phyloP scores from a whole-genome alignment of 2,113 vertebrate genomes.

The Dicrurus megarhynchus region DNA sequence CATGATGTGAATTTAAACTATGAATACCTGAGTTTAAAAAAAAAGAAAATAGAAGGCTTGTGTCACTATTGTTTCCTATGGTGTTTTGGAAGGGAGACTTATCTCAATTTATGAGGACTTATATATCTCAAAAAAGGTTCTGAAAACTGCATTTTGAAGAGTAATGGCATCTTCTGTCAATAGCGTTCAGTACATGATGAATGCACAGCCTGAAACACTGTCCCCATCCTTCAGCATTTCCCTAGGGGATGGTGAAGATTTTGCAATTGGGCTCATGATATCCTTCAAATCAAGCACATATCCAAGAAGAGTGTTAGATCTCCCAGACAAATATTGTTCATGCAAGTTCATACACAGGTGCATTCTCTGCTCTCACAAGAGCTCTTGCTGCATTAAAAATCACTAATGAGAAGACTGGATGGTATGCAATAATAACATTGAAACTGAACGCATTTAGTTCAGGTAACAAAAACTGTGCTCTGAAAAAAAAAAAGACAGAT shows the following conservation, averaged over 20 bases:
- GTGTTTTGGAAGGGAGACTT: not conserved
- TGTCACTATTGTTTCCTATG: not conserved
- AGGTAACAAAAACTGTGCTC: not conserved
- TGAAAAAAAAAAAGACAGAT: not conserved
- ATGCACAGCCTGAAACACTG: not conserved
- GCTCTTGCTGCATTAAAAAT: not conserved
- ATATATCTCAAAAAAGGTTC: not conserved
- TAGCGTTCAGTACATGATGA: not conserved
- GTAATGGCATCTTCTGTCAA: not conserved
- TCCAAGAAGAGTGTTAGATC: not conserved
- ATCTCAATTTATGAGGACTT: not conserved
- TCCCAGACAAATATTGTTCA: not conserved
- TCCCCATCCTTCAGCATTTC: not conserved
- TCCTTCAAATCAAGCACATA: not conserved
- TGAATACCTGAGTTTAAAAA: not conserved
- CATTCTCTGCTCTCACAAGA: not conserved
- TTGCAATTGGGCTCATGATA: not conserved
- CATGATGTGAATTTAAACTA: not conserved
- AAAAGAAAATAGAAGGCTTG: not conserved
- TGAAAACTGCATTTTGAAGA: not conserved
- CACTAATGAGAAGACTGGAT: not conserved
- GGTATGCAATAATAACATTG: not conserved
- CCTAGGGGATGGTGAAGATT: not conserved
- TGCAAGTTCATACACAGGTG: not conserved
- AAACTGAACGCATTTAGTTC: not conserved